Conservation (phyloP, 2,113 vertebrate genomes). For the Gasterosteus aculeatus region DNA sequence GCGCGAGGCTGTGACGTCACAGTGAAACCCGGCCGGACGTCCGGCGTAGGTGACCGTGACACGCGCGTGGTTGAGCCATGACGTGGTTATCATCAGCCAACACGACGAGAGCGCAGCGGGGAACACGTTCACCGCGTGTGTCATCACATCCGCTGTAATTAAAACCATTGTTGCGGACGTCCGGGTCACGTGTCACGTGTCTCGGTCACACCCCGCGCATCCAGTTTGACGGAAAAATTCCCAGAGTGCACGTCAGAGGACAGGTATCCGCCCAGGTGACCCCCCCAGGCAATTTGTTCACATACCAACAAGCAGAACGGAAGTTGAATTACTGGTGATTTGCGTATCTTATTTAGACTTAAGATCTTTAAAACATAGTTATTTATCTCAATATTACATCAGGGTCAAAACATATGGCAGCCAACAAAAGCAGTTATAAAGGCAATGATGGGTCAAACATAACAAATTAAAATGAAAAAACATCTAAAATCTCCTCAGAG, state of each 20-base stretch:
- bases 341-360: too few species aligned
- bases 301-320: not conserved
- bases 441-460: not conserved
- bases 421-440: not conserved
- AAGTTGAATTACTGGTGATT: not conserved
- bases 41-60: too few species aligned
- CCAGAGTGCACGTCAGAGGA: constrained; percentile 26
- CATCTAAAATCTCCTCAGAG: not conserved
- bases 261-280: not conserved
- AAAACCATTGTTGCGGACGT: not conserved
- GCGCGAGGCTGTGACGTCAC: too few species aligned
- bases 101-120: too few species aligned
- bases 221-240: constrained; percentile 28
- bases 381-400: not conserved
- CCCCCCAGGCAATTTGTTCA: too few species aligned
- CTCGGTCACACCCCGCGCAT: not conserved
- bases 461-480: not conserved
- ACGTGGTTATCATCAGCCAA: too few species aligned
- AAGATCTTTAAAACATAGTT: not conserved
- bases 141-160: not conserved
- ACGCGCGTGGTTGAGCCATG: too few species aligned
- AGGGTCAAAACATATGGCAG: not conserved
- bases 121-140: too few species aligned
- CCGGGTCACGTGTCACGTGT: not conserved
- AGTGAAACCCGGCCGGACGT: too few species aligned